Evolutionary conservation across 1,140 invertebrate species (phyloP).

Genomic region (Drosophila bocki): DNA sequence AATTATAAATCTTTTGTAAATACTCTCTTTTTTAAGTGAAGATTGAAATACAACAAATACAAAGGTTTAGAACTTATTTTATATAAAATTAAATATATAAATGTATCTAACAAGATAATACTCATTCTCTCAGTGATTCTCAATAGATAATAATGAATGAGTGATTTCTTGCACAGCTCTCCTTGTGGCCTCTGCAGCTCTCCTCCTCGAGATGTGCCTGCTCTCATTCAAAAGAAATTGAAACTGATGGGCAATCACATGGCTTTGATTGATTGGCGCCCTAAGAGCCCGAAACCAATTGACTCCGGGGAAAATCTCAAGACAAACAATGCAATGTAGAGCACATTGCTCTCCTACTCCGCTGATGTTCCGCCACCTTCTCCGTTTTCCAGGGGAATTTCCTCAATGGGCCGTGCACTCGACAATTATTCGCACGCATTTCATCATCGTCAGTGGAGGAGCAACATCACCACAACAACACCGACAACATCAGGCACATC

Average conservation of each 20-base stretch:
- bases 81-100: background rate
- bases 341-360: conserved; percentile 4
- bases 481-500: conserved; percentile 18
- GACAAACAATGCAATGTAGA: conserved; percentile 26
- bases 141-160: conserved; percentile 1
- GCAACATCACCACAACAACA: background rate
- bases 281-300: conserved; percentile 38
- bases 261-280: conserved; percentile 72
- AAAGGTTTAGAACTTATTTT: background rate
- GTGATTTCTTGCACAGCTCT: conserved; percentile 20
- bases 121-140: conserved; percentile 8
- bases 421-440: conserved; percentile 77
- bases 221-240: conserved; percentile 44
- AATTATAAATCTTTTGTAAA: background rate
- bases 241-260: conserved; percentile 48
- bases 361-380: conserved; percentile 1
- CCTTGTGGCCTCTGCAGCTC: conserved; percentile 2
- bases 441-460: conserved; percentile 49
- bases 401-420: conserved; percentile 62
- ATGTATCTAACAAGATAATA: no score
- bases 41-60: background rate
- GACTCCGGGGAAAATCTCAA: conserved; percentile 14
- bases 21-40: background rate
- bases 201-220: conserved; percentile 6
- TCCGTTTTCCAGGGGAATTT: conserved; percentile 24